phyloP scores from a whole-genome alignment of 1,140 invertebrate species.

The Formica selysi region DNA sequence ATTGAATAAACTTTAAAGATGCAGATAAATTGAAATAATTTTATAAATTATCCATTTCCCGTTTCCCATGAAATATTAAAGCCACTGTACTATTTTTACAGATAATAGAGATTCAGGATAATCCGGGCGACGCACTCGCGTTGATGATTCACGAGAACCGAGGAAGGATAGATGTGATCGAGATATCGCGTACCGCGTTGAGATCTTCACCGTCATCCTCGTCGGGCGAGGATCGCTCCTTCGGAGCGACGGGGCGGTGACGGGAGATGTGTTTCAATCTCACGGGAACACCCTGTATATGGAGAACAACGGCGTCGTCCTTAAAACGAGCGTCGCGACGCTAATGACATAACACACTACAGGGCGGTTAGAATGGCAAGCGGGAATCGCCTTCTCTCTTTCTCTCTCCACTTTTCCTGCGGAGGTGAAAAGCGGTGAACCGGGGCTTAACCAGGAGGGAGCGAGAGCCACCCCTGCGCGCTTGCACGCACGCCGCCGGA shows the following conservation, averaged over 20 bases:
- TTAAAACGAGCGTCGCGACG: constrained; percentile 54
- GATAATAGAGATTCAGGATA: neutral
- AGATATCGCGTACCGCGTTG: constrained; percentile 78
- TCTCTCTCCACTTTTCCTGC: constrained; percentile 52
- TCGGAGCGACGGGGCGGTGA: neutral
- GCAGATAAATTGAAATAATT: neutral
- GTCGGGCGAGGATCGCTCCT: neutral
- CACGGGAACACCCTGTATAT: neutral
- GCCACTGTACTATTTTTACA: neutral
- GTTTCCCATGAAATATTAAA: neutral
- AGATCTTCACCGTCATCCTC: constrained; percentile 84
- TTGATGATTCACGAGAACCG: neutral
- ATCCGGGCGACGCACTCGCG: neutral
- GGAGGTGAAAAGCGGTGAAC: constrained; percentile 72
- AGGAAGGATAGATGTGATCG: neutral
- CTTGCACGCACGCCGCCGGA: constrained; percentile 61
- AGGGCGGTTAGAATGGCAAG: constrained; percentile 23
- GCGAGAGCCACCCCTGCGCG: constrained; percentile 80
- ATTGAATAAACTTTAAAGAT: neutral
- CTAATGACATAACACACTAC: constrained; percentile 72
- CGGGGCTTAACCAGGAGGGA: constrained; percentile 67
- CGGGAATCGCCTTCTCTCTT: constrained; percentile 49
- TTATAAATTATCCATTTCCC: neutral
- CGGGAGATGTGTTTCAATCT: neutral
- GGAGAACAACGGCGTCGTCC: neutral